Percentiles rank a stretch among this genome's conserved stretches.
Conservation (phyloP, 2,113 vertebrate species). For the Ardeotis arabs region DNA sequence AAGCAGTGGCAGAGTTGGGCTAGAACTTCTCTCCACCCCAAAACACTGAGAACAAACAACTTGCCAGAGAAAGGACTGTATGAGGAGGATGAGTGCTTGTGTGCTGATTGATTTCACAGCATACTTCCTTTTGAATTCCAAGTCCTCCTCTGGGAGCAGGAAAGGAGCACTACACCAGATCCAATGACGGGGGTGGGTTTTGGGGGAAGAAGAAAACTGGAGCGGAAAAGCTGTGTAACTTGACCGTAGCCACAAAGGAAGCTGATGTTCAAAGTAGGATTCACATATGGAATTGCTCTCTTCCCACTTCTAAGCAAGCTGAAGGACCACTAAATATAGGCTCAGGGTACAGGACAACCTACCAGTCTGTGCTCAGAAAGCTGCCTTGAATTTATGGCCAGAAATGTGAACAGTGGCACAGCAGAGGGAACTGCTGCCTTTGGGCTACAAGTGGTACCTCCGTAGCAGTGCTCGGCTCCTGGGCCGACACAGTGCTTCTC, state of each 20-base stretch:
- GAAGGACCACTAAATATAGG: neutral
- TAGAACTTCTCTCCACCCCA: neutral
- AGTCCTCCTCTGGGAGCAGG: neutral
- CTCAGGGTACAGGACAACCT: neutral
- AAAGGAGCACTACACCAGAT: neutral
- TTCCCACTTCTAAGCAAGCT: neutral
- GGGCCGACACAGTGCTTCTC: neutral
- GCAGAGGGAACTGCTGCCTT: neutral
- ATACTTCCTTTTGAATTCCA: neutral
- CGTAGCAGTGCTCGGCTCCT: neutral
- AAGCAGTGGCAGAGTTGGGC: neutral
- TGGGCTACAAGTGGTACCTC: neutral
- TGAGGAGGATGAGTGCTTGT: neutral
- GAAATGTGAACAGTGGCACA: neutral
- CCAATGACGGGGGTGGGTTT: neutral
- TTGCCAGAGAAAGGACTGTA: neutral
- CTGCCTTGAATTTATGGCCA: neutral
- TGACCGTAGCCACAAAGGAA: neutral
- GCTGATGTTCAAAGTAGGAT: neutral
- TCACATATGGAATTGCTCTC: neutral
- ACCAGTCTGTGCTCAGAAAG: neutral
- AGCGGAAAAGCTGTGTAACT: neutral
- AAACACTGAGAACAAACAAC: neutral
- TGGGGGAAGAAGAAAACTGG: neutral
- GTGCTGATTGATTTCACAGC: neutral